phyloP scores from a whole-genome alignment of 2,113 vertebrate genomes.

The Lates calcarifer region DNA sequence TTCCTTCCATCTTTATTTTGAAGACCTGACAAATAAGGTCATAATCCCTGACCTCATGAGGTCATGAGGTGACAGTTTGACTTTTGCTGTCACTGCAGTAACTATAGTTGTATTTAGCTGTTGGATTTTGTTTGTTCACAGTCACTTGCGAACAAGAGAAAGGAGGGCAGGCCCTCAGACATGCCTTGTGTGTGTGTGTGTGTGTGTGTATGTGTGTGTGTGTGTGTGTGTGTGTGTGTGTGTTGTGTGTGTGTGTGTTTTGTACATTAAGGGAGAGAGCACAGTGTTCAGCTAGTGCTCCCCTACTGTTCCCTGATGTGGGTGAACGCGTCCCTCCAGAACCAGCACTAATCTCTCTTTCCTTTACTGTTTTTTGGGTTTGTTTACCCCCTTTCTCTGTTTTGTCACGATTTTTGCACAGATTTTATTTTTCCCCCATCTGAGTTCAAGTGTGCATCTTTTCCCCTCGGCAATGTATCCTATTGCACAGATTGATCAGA shows the following conservation, averaged over 20 bases:
- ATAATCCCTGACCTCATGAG: neutral
- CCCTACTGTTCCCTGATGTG: conserved; percentile 1
- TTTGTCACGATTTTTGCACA: conserved; percentile 20
- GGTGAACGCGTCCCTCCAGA: conserved; percentile 34
- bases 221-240: neutral
- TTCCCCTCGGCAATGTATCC: conserved; percentile 32
- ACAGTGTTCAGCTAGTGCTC: conserved; percentile 13
- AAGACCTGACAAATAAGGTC: neutral
- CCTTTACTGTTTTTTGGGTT: conserved; percentile 7
- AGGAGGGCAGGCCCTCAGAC: conserved; percentile 15
- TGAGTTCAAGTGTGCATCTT: conserved; percentile 41
- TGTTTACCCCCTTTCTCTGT: conserved; percentile 51
- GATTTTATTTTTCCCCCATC: conserved; percentile 21
- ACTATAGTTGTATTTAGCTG: neutral
- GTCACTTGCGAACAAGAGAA: neutral
- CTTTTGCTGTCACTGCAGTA: conserved; percentile 22
- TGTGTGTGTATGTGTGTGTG: neutral
- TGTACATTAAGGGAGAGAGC: neutral
- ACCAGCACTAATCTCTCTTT: conserved; percentile 18
- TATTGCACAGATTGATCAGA: conserved; percentile 22
- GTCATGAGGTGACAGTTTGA: conserved; percentile 4
- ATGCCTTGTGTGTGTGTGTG: neutral
- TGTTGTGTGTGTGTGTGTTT: neutral
- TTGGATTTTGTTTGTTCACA: conserved; percentile 11
- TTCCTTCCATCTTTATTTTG: neutral